Evolutionary conservation across 2,888 invertebrate genomes (phyloP).

Genomic region (Ormyrus pomaceus): DNA sequence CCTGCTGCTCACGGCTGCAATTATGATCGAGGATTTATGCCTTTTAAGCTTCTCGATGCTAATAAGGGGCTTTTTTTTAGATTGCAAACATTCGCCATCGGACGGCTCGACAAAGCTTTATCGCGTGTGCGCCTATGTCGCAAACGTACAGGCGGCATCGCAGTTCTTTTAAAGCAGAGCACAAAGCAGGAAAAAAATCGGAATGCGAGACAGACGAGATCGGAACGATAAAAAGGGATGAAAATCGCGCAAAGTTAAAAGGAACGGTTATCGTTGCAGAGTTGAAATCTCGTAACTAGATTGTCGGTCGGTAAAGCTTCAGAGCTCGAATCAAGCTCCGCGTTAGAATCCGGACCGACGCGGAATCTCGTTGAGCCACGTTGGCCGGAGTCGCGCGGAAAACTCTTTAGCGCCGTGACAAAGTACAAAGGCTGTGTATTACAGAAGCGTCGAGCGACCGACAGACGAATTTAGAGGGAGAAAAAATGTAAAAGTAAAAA

Average conservation of each 20-base stretch:
- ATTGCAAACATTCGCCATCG: too few species aligned
- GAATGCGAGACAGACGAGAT: neutral
- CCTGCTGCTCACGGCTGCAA: too few species aligned
- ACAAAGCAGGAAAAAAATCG: neutral
- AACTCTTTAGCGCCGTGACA: slow-evolving; percentile 9
- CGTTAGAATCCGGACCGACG: neutral
- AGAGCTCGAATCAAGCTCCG: neutral
- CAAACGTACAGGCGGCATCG: too few species aligned
- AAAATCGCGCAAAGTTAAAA: too few species aligned
- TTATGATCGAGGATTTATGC: too few species aligned
- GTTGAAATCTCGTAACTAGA: slow-evolving; percentile 36
- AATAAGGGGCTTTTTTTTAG: too few species aligned
- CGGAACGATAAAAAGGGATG: neutral
- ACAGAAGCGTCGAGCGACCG: neutral
- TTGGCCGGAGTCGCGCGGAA: slow-evolving; percentile 16
- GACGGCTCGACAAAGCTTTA: too few species aligned
- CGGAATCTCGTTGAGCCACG: slow-evolving; percentile 20
- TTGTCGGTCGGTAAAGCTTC: neutral
- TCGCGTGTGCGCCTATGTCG: too few species aligned
- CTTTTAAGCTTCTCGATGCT: too few species aligned
- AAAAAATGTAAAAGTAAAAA: too few species aligned
- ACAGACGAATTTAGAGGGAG: too few species aligned
- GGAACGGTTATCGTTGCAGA: slow-evolving; percentile 16
- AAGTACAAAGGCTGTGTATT: slow-evolving; percentile 1
- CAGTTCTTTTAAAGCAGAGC: neutral